phyloP scores from a whole-genome alignment of 1,140 invertebrate genomes.

The Drosophila varians region DNA sequence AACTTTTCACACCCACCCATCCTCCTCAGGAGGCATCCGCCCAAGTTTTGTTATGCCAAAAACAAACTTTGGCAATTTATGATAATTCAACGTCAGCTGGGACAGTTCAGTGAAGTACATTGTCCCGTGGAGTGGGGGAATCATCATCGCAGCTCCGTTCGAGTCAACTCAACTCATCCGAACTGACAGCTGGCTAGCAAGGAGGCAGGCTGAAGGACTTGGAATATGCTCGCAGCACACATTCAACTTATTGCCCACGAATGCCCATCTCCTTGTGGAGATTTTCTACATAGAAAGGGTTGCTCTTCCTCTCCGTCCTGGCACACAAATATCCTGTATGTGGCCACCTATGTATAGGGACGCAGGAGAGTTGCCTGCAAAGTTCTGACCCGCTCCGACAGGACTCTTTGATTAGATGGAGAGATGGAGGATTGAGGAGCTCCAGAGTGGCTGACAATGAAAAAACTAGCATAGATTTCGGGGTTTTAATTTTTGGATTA shows the following conservation, averaged over 20 bases:
- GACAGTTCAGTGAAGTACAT: conserved; percentile 73
- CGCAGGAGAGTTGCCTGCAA: conserved; percentile 43
- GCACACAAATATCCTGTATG: conserved; percentile 61
- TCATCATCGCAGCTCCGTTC: conserved; percentile 56
- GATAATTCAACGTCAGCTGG: conserved; percentile 82
- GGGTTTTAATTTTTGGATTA: not conserved
- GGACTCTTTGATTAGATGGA: conserved; percentile 40
- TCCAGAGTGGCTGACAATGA: conserved; percentile 11
- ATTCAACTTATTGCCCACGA: conserved; percentile 76
- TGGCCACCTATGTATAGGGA: conserved; percentile 27
- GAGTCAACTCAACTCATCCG: conserved; percentile 32
- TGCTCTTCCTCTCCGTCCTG: conserved; percentile 13
- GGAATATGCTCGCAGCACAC: conserved; percentile 78
- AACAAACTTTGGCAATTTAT: conserved; percentile 82
- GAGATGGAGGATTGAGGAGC: no score
- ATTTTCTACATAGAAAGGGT: conserved; percentile 73
- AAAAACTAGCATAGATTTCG: conserved; percentile 1
- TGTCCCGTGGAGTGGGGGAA: conserved; percentile 49
- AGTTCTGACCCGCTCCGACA: conserved; percentile 30
- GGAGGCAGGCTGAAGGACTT: conserved; percentile 31
- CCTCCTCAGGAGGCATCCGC: not conserved
- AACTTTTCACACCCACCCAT: conserved; percentile 61
- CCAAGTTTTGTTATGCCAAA: conserved; percentile 79
- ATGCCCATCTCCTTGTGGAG: conserved; percentile 61
- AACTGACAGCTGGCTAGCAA: conserved; percentile 73